Conservation (phyloP, 1,140 invertebrate genomes). For the Calosoma granatense region DNA sequence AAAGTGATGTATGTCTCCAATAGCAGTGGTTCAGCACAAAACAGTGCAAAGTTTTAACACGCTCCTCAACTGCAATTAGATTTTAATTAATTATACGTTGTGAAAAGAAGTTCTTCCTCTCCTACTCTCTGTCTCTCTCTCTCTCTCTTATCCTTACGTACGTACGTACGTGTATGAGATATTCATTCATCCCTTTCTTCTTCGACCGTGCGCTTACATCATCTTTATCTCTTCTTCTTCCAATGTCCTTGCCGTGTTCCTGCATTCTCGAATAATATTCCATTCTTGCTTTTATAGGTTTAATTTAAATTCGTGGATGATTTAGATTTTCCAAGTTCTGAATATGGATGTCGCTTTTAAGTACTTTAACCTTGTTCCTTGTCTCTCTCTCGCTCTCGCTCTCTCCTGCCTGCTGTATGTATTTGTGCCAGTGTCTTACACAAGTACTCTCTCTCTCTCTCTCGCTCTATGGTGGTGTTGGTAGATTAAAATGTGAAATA, state of each 20-base stretch:
- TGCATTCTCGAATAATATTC: too few relatives aligned
- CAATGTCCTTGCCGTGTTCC: too few relatives aligned
- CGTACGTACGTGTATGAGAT: too few relatives aligned
- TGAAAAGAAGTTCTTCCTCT: slow-evolving; percentile 23
- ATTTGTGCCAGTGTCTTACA: neutral
- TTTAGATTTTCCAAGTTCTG: neutral
- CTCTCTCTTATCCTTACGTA: neutral
- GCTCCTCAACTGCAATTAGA: slow-evolving; percentile 30
- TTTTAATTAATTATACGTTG: slow-evolving; percentile 35
- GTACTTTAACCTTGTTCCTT: neutral
- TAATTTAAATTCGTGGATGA: slow-evolving; percentile 8
- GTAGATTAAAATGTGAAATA: neutral
- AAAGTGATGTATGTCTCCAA: slow-evolving; percentile 32
- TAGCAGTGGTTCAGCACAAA: slow-evolving; percentile 26
- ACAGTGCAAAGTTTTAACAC: slow-evolving; percentile 30
- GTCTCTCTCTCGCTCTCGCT: neutral
- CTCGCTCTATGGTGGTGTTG: neutral
- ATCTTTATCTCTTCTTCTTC: too few relatives aligned
- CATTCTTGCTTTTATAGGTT: neutral
- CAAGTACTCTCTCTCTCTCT: neutral
- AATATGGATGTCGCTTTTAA: slow-evolving; percentile 1
- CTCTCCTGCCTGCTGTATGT: neutral
- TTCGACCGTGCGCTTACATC: too few relatives aligned
- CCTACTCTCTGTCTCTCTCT: slow-evolving; percentile 3
- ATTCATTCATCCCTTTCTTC: neutral